These are phyloP conservation scores for Drosophila seguyi DNA, from an alignment of 1,140 invertebrate genomes.

Conservation along the genomic window DNA sequence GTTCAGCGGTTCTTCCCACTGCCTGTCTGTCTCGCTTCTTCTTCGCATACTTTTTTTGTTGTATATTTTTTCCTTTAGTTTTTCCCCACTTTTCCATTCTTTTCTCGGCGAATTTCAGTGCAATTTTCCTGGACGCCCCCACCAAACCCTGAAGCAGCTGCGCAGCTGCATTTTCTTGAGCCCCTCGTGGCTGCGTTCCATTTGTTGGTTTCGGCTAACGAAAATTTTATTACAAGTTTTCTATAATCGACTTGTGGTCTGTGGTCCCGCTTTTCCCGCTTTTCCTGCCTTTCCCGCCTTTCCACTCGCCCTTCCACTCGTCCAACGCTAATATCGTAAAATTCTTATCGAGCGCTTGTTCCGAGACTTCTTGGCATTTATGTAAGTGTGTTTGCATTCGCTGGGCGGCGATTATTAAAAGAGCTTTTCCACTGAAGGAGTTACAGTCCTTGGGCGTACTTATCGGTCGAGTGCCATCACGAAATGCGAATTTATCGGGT, in stretches of 20 bases:
- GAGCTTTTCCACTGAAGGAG: background rate
- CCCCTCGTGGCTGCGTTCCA: constrained; percentile 52
- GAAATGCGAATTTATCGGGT: background rate
- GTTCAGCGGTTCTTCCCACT: constrained; percentile 15
- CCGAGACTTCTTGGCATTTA: constrained; percentile 15
- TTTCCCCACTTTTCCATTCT: constrained; percentile 30
- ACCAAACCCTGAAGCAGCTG: background rate
- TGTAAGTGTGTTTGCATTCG: constrained; percentile 24
- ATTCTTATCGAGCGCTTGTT: constrained; percentile 29
- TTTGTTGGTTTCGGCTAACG: constrained; percentile 71
- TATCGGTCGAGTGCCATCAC: constrained; percentile 14
- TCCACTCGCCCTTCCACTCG: background rate
- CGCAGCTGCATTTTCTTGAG: constrained; percentile 23
- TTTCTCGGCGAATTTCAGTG: constrained; percentile 45
- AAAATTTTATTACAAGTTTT: constrained; percentile 80
- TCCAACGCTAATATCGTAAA: constrained; percentile 63
- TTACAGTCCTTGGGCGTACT: background rate
- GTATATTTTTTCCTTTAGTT: background rate
- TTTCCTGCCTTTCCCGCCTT: background rate
- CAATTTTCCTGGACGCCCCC: constrained; percentile 37
- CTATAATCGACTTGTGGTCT: constrained; percentile 75
- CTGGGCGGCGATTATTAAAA: constrained; percentile 3
- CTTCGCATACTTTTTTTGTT: constrained; percentile 18
- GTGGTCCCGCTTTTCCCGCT: constrained; percentile 30
- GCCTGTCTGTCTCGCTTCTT: constrained; percentile 1